Conservation (phyloP, 1,140 invertebrate genomes). For the Papilio polyxenes region DNA sequence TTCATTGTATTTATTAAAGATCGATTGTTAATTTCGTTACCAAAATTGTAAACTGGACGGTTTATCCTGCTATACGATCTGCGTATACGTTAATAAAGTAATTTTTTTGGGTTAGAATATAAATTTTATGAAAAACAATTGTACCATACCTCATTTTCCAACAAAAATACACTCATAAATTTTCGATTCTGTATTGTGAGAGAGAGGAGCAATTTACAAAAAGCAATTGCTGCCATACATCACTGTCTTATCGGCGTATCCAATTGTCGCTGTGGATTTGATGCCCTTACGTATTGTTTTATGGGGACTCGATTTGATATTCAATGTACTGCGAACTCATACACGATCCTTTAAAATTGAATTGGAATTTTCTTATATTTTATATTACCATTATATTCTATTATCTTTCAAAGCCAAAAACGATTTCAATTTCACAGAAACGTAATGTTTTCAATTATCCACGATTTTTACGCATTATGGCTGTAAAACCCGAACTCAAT, state of each 20-base stretch:
- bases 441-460: not conserved
- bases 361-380: not conserved
- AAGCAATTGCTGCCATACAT: constrained; percentile 64
- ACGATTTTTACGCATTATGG: not conserved
- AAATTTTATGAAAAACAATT: not conserved
- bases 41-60: no score
- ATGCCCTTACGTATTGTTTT: constrained; percentile 37
- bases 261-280: constrained; percentile 38
- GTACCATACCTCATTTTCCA: constrained; percentile 30
- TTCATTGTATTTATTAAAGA: no score
- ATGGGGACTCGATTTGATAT: constrained; percentile 30
- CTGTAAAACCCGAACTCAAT: no score
- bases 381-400: not conserved
- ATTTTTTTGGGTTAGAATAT: not conserved
- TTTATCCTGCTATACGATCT: no score
- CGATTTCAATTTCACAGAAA: not conserved
- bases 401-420: not conserved
- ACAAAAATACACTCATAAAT: constrained; percentile 48
- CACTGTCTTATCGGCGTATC: constrained; percentile 66
- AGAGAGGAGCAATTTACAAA: constrained; percentile 62
- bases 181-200: constrained; percentile 40
- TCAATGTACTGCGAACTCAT: constrained; percentile 28
- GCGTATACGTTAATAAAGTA: not conserved
- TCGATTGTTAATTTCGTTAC: no score
- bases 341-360: constrained; percentile 18